These are phyloP conservation scores for Apodemus speciosus DNA, from an alignment of 2,113 vertebrate genomes.

Conservation along the genomic window DNA sequence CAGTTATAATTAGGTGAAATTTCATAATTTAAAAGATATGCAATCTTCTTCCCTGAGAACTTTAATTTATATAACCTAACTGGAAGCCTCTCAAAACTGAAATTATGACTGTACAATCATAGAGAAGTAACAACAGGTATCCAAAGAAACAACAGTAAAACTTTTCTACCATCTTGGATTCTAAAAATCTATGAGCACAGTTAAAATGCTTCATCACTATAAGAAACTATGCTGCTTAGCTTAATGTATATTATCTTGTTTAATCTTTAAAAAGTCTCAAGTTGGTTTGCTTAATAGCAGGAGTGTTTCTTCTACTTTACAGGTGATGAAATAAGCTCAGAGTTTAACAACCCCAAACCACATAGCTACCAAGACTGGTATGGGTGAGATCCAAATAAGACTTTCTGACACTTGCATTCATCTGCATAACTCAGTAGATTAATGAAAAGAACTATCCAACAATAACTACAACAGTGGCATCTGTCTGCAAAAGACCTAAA, in stretches of 20 bases:
- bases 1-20: conserved; percentile 67
- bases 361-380: not conserved
- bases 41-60: conserved; percentile 58
- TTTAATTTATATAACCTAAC: conserved; percentile 63
- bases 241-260: conserved; percentile 40
- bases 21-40: conserved; percentile 69
- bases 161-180: conserved; percentile 37
- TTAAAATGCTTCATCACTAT: not conserved
- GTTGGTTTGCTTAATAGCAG: not conserved
- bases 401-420: not conserved
- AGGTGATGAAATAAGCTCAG: conserved; percentile 27
- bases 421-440: not conserved
- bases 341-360: conserved; percentile 52
- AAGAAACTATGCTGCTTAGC: not conserved
- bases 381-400: conserved; percentile 25
- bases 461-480: not conserved
- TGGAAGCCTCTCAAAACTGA: conserved; percentile 56
- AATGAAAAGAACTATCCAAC: conserved; percentile 26
- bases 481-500: conserved; percentile 36
- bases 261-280: conserved; percentile 24
- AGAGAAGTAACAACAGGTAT: conserved; percentile 45
- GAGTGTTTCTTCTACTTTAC: conserved; percentile 20
- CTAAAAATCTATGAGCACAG: conserved; percentile 41
- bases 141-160: conserved; percentile 47
- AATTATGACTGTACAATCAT: conserved; percentile 59